phyloP scores from a whole-genome alignment of 2,888 invertebrate species.

The Gibbula magus region DNA sequence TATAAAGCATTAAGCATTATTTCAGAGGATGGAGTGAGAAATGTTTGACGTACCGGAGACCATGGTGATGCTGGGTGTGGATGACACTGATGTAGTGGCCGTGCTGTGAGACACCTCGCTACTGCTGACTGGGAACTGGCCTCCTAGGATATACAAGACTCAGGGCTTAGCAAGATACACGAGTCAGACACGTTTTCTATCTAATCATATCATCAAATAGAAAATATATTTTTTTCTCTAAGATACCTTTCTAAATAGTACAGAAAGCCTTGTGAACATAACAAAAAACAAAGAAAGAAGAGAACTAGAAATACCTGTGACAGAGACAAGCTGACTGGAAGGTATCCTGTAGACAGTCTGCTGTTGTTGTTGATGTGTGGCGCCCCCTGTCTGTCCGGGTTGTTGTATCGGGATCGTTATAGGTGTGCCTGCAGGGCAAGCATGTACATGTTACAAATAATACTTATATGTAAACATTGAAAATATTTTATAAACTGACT shows the following conservation, averaged over 20 bases:
- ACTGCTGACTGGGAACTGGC: not conserved
- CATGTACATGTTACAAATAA: not conserved
- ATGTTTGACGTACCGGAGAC: not conserved
- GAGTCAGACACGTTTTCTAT: not conserved
- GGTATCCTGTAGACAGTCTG: slow-evolving; percentile 59
- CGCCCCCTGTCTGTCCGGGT: not conserved
- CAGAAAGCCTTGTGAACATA: too few species aligned
- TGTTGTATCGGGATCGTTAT: slow-evolving; percentile 51
- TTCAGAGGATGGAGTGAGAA: too few species aligned
- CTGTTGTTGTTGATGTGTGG: slow-evolving; percentile 18
- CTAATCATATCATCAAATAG: too few species aligned
- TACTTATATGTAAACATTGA: not conserved
- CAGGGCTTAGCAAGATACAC: not conserved
- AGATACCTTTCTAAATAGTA: too few species aligned
- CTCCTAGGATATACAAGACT: not conserved
- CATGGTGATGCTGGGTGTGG: slow-evolving; percentile 34
- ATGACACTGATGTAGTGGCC: not conserved
- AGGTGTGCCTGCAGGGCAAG: slow-evolving; percentile 40
- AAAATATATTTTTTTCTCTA: too few species aligned
- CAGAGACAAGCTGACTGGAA: slow-evolving; percentile 43
- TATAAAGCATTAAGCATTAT: too few species aligned
- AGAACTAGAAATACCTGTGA: slow-evolving; percentile 38
- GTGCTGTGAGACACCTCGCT: not conserved
- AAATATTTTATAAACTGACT: too few species aligned
- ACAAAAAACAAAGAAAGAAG: too few species aligned